A percentile compares a stretch with the other conserved stretches of the same genome.
Evolutionary conservation across 2,888 invertebrate species (phyloP).

Genomic region (Ichneumon xanthorius): DNA sequence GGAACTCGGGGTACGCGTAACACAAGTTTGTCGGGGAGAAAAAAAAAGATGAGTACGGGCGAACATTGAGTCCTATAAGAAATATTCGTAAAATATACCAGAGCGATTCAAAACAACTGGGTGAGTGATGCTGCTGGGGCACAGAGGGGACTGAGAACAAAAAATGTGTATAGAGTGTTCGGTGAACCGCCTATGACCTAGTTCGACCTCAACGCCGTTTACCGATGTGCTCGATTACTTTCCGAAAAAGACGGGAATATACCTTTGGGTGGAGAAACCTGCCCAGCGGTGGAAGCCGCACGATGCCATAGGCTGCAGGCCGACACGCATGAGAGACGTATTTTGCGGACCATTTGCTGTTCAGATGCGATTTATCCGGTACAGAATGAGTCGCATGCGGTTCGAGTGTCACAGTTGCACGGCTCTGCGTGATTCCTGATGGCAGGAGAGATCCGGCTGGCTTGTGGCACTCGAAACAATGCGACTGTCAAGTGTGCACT

Average conservation of each 20-base stretch:
- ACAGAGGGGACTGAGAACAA: not conserved
- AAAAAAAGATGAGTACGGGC: not conserved
- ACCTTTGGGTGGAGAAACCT: not conserved
- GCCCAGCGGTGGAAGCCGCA: not conserved
- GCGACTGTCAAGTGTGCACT: not conserved
- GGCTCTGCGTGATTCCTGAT: not conserved
- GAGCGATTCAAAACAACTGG: slow-evolving; percentile 6
- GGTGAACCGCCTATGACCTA: slow-evolving; percentile 47
- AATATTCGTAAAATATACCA: not conserved
- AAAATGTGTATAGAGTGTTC: slow-evolving; percentile 18
- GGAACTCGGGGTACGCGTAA: slow-evolving; percentile 3
- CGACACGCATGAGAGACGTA: slow-evolving; percentile 43
- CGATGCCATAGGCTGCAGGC: not conserved
- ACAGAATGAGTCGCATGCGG: slow-evolving; percentile 28
- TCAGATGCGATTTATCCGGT: slow-evolving; percentile 16
- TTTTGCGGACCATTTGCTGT: slow-evolving; percentile 52
- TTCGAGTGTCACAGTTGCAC: slow-evolving; percentile 15
- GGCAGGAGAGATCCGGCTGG: not conserved
- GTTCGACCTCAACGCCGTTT: slow-evolving; percentile 15
- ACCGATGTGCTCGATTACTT: slow-evolving; percentile 48
- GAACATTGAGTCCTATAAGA: not conserved
- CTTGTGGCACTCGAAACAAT: not conserved
- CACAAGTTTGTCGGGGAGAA: not conserved
- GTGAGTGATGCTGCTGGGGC: not conserved
- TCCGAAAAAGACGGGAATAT: slow-evolving; percentile 23